Evolutionary conservation across 1,140 invertebrate species (phyloP).

Genomic region (Scylla paramamosain): DNA sequence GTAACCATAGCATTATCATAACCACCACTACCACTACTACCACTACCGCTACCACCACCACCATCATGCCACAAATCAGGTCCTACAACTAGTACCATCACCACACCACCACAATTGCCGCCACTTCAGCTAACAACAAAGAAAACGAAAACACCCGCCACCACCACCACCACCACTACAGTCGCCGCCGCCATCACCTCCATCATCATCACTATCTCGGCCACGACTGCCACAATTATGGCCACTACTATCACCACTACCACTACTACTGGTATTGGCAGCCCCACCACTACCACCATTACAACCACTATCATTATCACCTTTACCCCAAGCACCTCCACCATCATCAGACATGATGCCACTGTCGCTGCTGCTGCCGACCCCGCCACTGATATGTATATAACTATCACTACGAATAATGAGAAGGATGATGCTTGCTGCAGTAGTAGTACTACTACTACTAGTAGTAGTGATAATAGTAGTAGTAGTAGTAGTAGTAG

Average conservation of each 20-base stretch:
- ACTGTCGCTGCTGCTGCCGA: neutral
- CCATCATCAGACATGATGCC: neutral
- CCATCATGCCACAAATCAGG: neutral
- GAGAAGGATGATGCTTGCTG: no score
- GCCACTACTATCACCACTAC: conserved; percentile 9
- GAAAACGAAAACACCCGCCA: neutral
- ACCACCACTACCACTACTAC: neutral
- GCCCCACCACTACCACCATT: conserved; percentile 7
- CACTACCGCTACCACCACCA: neutral
- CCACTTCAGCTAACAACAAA: neutral
- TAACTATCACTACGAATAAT: neutral
- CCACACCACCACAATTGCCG: neutral
- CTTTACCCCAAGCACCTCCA: neutral
- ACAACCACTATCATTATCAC: conserved; percentile 17
- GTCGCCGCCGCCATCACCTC: neutral
- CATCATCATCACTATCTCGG: neutral
- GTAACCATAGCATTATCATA: neutral
- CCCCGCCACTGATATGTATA: neutral
- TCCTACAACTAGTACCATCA: neutral
- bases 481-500: neutral
- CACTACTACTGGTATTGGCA: neutral
- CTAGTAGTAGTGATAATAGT: neutral
- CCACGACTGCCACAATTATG: conserved; percentile 7
- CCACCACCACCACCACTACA: neutral
- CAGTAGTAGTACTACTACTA: neutral